A percentile compares a stretch with the other conserved stretches of the same genome.
Evolutionary conservation across 2,888 invertebrate genomes (phyloP).

Genomic region (Drosophila picticornis): DNA sequence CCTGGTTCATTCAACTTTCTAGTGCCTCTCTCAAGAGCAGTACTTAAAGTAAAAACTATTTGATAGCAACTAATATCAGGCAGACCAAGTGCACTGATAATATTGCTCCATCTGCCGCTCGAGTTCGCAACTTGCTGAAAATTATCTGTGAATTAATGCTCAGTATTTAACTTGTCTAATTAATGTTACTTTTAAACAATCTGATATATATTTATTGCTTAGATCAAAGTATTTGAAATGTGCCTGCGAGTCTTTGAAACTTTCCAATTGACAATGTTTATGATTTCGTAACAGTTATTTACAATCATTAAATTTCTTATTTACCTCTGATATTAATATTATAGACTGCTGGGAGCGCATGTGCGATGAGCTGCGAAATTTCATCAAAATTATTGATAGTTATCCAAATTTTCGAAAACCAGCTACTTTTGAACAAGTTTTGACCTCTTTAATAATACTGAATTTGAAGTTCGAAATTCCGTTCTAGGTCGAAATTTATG

Average conservation of each 20-base stretch:
- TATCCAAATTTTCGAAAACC: not conserved
- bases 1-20: constrained; percentile 48
- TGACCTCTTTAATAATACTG: not conserved
- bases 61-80: constrained; percentile 35
- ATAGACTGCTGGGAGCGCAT: not conserved
- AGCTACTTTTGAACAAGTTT: no score
- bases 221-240: constrained; percentile 18
- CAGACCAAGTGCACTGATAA: constrained; percentile 22
- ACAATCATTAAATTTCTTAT: not conserved
- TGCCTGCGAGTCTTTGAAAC: not conserved
- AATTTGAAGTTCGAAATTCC: not conserved
- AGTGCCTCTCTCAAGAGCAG: constrained; percentile 30
- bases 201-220: constrained; percentile 28
- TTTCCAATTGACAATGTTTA: not conserved
- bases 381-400: not conserved
- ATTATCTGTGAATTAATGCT: constrained; percentile 2
- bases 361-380: not conserved
- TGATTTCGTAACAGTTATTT: constrained; percentile 4
- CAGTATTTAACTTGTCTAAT: constrained; percentile 23
- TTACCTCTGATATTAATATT: not conserved
- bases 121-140: not conserved
- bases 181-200: constrained; percentile 1
- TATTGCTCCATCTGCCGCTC: not conserved
- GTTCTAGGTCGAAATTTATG: not conserved
- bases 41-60: constrained; percentile 18